These are phyloP conservation scores for Gymnarchus niloticus DNA, from an alignment of 2,113 vertebrate species.

Conservation along the genomic window DNA sequence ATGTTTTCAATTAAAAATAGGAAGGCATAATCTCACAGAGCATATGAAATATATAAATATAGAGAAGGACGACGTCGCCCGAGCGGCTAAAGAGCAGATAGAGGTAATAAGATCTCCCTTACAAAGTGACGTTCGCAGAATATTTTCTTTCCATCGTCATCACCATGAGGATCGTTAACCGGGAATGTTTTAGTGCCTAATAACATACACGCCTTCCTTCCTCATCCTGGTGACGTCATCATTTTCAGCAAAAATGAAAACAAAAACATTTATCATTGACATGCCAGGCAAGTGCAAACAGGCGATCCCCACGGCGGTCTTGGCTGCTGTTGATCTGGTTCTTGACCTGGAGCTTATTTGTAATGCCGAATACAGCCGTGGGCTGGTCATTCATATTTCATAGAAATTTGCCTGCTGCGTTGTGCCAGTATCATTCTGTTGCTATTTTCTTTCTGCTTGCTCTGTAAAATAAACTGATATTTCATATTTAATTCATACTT, in stretches of 20 bases:
- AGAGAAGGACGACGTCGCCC: too few relatives aligned
- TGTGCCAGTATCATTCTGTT: background rate
- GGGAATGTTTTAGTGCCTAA: background rate
- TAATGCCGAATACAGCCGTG: background rate
- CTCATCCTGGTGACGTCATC: background rate
- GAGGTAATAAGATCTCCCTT: too few relatives aligned
- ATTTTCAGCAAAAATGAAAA: background rate
- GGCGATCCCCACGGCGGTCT: background rate
- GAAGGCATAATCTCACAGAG: too few relatives aligned
- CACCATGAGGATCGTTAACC: background rate
- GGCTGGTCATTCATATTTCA: background rate
- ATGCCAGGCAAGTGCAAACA: background rate
- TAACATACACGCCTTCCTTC: background rate
- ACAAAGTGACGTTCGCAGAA: background rate
- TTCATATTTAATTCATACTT: too few relatives aligned
- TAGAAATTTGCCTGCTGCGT: background rate
- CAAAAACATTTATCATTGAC: background rate
- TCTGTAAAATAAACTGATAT: background rate
- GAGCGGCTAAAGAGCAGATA: too few relatives aligned
- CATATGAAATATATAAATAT: too few relatives aligned
- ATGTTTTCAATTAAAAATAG: too few relatives aligned
- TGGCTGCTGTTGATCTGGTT: background rate
- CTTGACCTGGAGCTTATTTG: background rate
- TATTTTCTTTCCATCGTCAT: background rate
- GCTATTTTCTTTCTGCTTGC: background rate